These are phyloP conservation scores for Drosophila ustulata DNA, from an alignment of 2,888 invertebrate species.

Conservation along the genomic window DNA sequence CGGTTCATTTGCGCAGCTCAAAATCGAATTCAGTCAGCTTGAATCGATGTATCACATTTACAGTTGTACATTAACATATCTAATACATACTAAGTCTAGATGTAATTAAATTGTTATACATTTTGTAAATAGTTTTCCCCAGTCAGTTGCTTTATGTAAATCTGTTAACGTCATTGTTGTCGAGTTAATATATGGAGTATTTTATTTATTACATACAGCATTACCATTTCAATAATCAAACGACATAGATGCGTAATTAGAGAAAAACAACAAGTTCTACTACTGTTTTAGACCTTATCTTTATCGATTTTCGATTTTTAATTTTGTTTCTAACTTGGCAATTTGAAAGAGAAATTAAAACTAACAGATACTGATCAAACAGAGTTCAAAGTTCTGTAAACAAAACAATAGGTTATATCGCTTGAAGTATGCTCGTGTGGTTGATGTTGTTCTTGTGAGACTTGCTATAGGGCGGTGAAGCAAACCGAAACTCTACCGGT, in stretches of 20 bases:
- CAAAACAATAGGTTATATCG: not conserved
- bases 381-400: not conserved
- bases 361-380: not conserved
- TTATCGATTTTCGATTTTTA: too few species aligned
- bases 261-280: too few species aligned
- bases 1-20: not conserved
- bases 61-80: not conserved
- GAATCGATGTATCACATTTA: not conserved
- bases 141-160: not conserved
- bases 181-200: not conserved
- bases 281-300: too few species aligned
- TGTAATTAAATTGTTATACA: not conserved
- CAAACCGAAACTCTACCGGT: slow-evolving; percentile 39
- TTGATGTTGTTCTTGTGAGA: too few species aligned
- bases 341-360: not conserved
- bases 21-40: not conserved
- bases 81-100: not conserved
- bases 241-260: not conserved
- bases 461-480: not conserved
- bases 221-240: not conserved
- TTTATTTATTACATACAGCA: not conserved
- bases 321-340: too few species aligned
- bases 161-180: not conserved
- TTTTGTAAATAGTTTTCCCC: not conserved
- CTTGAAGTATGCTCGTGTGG: too few species aligned